These are phyloP conservation scores for Trematomus bernacchii DNA, from an alignment of 2,797 vertebrate species.

Conservation along the genomic window DNA sequence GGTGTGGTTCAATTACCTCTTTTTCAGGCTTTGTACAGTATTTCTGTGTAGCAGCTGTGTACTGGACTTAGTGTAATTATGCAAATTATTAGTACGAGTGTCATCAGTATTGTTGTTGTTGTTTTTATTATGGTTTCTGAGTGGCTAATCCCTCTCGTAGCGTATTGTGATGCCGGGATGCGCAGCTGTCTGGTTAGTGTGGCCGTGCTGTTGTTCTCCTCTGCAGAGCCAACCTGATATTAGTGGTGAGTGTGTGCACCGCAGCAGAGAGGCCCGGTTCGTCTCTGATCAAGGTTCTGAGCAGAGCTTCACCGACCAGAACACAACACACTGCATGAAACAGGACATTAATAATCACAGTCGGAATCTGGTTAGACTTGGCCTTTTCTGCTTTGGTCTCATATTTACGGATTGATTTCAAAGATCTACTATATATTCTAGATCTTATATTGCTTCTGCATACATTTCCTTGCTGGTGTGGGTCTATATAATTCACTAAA, in stretches of 20 bases:
- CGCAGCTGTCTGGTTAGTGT: conserved; percentile 73
- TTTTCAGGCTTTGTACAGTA: not conserved
- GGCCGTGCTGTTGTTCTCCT: conserved; percentile 73
- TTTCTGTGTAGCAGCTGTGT: conserved; percentile 9
- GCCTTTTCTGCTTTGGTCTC: not conserved
- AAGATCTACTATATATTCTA: not conserved
- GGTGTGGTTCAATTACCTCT: not conserved
- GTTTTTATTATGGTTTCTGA: conserved; percentile 36
- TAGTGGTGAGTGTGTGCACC: conserved; percentile 68
- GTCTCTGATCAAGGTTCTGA: conserved; percentile 50
- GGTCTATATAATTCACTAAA: not conserved
- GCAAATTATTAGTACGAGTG: conserved; percentile 24
- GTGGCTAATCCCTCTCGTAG: conserved; percentile 35
- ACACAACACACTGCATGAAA: conserved; percentile 10
- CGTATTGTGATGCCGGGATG: conserved; percentile 53
- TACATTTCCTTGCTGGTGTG: conserved; percentile 3
- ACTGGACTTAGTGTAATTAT: conserved; percentile 22
- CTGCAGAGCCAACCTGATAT: conserved; percentile 71
- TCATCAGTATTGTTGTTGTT: conserved; percentile 36
- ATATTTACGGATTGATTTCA: conserved; percentile 17
- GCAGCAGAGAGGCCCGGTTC: conserved; percentile 51
- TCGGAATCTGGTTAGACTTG: not conserved
- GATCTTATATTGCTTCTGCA: conserved; percentile 10
- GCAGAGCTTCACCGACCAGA: conserved; percentile 23
- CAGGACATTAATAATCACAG: conserved; percentile 13